Conservation (phyloP, 2,888 invertebrate genomes). For the Amphipyra berbera region DNA sequence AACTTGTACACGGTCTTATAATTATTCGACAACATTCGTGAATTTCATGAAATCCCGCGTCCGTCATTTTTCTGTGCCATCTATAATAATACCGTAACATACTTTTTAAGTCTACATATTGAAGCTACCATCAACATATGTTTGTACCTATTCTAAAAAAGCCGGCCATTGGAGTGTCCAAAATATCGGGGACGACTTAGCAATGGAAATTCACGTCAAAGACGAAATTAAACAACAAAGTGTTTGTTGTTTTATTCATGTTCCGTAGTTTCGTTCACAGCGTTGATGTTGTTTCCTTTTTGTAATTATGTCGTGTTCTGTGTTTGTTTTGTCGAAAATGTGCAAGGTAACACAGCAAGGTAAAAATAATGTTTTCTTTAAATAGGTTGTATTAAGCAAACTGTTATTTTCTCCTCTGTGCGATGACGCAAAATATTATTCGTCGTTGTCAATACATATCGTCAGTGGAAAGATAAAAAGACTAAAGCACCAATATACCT, state of each 20-base stretch:
- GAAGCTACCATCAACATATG: conserved; percentile 9
- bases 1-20: too few relatives aligned
- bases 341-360: conserved; percentile 5
- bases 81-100: too few relatives aligned
- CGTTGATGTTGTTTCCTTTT: conserved; percentile 27
- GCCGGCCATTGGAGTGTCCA: conserved; percentile 12
- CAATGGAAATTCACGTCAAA: conserved; percentile 22
- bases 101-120: background rate
- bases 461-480: too few relatives aligned
- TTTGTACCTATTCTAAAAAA: conserved; percentile 15
- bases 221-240: conserved; percentile 40
- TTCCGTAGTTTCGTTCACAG: conserved; percentile 13
- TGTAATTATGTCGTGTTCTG: conserved; percentile 20
- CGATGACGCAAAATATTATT: too few relatives aligned
- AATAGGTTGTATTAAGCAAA: too few relatives aligned
- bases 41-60: too few relatives aligned
- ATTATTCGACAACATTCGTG: too few relatives aligned
- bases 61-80: too few relatives aligned
- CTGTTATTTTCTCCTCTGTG: too few relatives aligned
- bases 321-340: conserved; percentile 31
- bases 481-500: too few relatives aligned
- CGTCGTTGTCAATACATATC: too few relatives aligned
- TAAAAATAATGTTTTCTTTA: conserved; percentile 7
- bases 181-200: conserved; percentile 26
- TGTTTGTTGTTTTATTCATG: conserved; percentile 41